Evolutionary conservation across 1,140 invertebrate genomes (phyloP), one percentile per base, ranked within the genome.

Genomic region (Bombus waltoni): DNA sequence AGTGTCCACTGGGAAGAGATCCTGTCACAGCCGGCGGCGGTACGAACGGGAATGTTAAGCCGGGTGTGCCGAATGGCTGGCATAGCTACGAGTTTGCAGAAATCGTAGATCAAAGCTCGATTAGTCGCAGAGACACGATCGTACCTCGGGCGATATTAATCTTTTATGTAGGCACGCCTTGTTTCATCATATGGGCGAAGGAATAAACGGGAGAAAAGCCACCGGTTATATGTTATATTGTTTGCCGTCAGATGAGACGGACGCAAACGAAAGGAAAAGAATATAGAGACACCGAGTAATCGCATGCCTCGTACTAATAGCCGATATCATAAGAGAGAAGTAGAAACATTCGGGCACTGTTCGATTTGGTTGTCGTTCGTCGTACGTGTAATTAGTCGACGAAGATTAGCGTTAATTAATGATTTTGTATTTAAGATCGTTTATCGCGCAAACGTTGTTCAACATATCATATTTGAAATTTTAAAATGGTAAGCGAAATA

Each of bases 61-160:
- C 77, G 83, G 87, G 87, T 78, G 88, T 78, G 88, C 77, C 87
- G 87, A 88, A 81, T 82, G 81, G 53, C 57, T 81, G 66, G 70
- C 88, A 88, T 88, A 85, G 65, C 75, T 83, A 38, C 74, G 72
- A 28, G 72, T 83, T 71, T 79, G 81, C 71, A 82, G 73, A 84
- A 87, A 73, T 68, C 59, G 74, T 83, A 88, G 81, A 87, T 88
- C 78, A 87, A 83, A 47, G 71, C 82, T 75, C 81, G 75, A 83
- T 88, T 88, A 87, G 76, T 76, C 66, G 81, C 82, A 78, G 77
- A 66, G 74, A 83, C 87, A 84, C 75, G 66, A 66, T 73, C 76
- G 57, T 57, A 62, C 42, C 71, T 79, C 40, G 78, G 62, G 32
- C 65, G 77, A 89, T 88, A 89, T 73, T 87, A 87, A 87, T 88